Base-by-base conservation (phyloP, 2,888 invertebrate species). In the Phrixothrix hirtus region DNA sequence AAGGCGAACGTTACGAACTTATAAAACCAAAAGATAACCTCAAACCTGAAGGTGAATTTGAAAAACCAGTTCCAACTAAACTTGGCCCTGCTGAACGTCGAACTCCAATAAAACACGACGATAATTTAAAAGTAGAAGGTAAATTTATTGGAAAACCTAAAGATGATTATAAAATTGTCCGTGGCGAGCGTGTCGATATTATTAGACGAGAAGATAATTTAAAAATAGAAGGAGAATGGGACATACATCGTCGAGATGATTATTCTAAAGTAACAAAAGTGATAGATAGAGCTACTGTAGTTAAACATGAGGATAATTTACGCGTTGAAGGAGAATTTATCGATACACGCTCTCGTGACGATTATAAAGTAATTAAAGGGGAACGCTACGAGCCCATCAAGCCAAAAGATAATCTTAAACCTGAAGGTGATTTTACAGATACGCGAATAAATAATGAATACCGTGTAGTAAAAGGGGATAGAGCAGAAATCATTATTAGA, bases 1-100 rank as follows among this genome's bases (percentile, higher is more conserved):
- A 77, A 47, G 84, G 83, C 2, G 87, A 88, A 67, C 76, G 85
- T 47, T 79, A 79, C 4, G 81, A 83, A 67, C 71, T 37, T 41
- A 48, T 36, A 34, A 50, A 45, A 51, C 59, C 45, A 30, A 52
- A 85, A 70, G 88, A 88, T 67, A 84, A 88, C 67, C 73, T 87
- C 1, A 82, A 78, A 67, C 82, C 87, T 79, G 86, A 86, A 71
- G 88, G 87, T 1, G 80, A 81, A 59, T 79, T 85, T 21, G 21
- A 21, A 82, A 74, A 10, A 29, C 29, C 29, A 5, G 3, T 9
- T 29, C 76, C 75, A 36, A 70, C 73, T 1, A 67, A 75, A 21
- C 64, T 74, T n/a, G 72, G 71, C 15, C 81, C 82, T 56, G 78
- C 80, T 4, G 86, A 87, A 71, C 77, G 85, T 59, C 81, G 84